These are phyloP conservation scores for Allophyes oxyacanthae DNA, from an alignment of 2,888 invertebrate genomes.

Conservation along the genomic window DNA sequence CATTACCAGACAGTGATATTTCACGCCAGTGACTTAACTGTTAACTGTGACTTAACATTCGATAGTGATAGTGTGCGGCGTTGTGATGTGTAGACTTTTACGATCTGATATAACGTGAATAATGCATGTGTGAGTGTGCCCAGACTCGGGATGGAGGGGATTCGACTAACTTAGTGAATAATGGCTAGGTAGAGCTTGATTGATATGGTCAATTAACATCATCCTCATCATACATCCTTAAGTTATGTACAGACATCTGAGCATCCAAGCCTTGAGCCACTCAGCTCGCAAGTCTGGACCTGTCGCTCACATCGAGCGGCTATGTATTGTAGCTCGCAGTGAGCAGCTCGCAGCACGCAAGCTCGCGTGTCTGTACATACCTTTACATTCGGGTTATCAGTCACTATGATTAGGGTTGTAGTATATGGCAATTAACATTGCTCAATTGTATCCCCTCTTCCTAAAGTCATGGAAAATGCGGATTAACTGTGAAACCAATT, in stretches of 20 bases:
- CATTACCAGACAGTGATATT: constrained; percentile 57
- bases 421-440: constrained; percentile 40
- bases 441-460: constrained; percentile 43
- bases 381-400: constrained; percentile 39
- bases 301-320: too few relatives aligned
- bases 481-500: constrained; percentile 18
- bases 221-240: constrained; percentile 47
- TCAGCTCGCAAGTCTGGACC: too few relatives aligned
- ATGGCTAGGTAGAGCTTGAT: constrained; percentile 33
- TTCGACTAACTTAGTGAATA: constrained; percentile 30
- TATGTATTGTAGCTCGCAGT: too few relatives aligned
- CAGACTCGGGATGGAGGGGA: constrained; percentile 26
- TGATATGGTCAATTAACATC: constrained; percentile 53
- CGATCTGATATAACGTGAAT: constrained; percentile 58
- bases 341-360: too few relatives aligned
- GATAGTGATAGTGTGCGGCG: constrained; percentile 49
- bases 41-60: constrained; percentile 13
- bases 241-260: too few relatives aligned
- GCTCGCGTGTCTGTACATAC: too few relatives aligned
- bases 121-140: constrained; percentile 43
- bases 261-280: too few relatives aligned
- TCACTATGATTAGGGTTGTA: constrained; percentile 38
- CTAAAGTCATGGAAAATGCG: constrained; percentile 15
- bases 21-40: constrained; percentile 56
- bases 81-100: constrained; percentile 38